Conservation (phyloP, 2,113 vertebrate genomes). For the Globicephala melas region DNA sequence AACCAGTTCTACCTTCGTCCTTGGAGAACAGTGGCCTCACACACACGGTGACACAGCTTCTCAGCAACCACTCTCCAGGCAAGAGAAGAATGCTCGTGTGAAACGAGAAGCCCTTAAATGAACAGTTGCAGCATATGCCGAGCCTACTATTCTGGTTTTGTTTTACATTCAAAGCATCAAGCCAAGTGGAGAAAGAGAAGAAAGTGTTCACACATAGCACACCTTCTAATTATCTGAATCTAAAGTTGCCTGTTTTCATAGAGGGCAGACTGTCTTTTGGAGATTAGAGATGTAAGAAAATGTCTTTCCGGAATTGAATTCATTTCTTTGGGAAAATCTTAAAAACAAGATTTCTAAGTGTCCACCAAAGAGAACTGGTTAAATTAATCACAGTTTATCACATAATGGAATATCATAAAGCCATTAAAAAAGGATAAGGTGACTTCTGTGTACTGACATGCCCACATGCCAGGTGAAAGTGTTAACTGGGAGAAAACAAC, state of each 20-base stretch:
- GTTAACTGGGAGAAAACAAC: background rate
- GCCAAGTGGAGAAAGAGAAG: background rate
- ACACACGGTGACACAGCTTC: background rate
- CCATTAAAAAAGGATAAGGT: background rate
- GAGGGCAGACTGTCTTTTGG: background rate
- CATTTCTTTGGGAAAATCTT: background rate
- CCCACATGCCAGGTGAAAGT: background rate
- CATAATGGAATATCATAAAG: background rate
- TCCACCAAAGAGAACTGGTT: background rate
- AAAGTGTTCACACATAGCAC: background rate
- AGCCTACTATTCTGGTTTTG: constrained; percentile 30
- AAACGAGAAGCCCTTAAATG: background rate
- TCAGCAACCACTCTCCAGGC: background rate
- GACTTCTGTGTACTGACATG: background rate
- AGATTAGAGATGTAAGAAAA: background rate
- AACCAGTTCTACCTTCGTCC: background rate
- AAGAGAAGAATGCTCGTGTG: background rate
- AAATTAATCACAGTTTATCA: background rate
- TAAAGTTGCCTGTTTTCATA: background rate
- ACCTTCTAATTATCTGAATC: constrained; percentile 46
- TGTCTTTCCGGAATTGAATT: background rate
- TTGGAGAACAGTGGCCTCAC: background rate
- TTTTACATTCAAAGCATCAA: constrained; percentile 5
- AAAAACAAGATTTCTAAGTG: background rate
- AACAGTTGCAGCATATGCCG: background rate